phyloP scores from a whole-genome alignment of 2,888 invertebrate genomes.

The Leptothorax acervorum region DNA sequence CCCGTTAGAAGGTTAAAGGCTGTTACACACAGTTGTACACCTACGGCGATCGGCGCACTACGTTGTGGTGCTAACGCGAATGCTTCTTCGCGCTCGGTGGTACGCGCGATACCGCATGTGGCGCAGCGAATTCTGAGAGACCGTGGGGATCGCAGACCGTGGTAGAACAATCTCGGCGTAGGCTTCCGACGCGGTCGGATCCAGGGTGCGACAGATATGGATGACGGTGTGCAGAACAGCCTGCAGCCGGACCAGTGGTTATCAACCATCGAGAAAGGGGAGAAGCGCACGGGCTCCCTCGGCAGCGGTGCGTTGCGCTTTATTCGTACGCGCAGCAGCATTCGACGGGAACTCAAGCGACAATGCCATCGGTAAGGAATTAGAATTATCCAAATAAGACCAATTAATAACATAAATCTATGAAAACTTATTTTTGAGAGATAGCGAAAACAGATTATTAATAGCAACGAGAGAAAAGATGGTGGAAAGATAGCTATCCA shows the following conservation, averaged over 20 bases:
- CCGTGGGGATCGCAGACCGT: conserved; percentile 41
- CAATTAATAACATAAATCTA: background rate
- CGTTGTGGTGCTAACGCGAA: conserved; percentile 51
- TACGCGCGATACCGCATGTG: conserved; percentile 54
- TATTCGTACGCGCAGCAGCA: conserved; percentile 82
- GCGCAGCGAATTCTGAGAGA: conserved; percentile 44
- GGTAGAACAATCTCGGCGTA: conserved; percentile 52
- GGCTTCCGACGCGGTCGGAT: conserved; percentile 51
- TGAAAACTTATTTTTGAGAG: background rate
- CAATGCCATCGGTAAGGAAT: conserved; percentile 82
- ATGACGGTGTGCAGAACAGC: conserved; percentile 78
- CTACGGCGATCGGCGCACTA: conserved; percentile 40
- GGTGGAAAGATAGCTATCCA: background rate
- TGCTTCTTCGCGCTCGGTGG: conserved; percentile 51
- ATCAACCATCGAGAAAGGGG: conserved; percentile 75
- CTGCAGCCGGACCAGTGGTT: conserved; percentile 81
- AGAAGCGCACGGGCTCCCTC: conserved; percentile 77
- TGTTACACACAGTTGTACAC: conserved; percentile 67
- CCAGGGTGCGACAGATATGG: conserved; percentile 75
- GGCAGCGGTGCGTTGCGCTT: conserved; percentile 82
- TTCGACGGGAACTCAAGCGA: conserved; percentile 81
- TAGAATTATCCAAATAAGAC: conserved; percentile 48
- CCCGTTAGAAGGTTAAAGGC: conserved; percentile 81
- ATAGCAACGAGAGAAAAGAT: background rate
- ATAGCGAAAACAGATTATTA: background rate